Percentiles rank a stretch among this genome's conserved stretches.
Evolutionary conservation across 2,888 invertebrate genomes (phyloP).

Genomic region (Sphaeridia pumilis): DNA sequence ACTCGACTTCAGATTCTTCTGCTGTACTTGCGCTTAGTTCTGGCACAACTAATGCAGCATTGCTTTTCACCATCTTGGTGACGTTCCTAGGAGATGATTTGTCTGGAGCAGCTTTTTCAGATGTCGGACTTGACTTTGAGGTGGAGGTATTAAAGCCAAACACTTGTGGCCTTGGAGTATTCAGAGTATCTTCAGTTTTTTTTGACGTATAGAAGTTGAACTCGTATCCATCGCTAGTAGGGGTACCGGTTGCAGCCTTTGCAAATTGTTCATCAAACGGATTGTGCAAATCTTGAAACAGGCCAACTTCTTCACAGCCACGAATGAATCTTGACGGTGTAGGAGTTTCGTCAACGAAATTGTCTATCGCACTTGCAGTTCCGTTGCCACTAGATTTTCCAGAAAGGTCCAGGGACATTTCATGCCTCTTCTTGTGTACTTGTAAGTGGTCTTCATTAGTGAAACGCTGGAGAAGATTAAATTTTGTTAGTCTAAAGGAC

Average conservation of each 20-base stretch:
- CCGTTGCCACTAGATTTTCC: constrained; percentile 18
- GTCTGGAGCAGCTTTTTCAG: no score
- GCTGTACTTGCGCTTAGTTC: neutral
- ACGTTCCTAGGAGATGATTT: no score
- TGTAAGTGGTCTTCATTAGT: constrained; percentile 67
- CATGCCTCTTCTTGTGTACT: constrained; percentile 69
- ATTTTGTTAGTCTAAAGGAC: no score
- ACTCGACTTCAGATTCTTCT: constrained; percentile 10
- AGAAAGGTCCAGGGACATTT: constrained; percentile 64
- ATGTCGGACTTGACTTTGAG: constrained; percentile 11
- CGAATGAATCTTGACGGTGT: constrained; percentile 85
- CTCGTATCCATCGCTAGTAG: constrained; percentile 38
- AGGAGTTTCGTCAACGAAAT: constrained; percentile 66
- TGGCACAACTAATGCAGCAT: neutral
- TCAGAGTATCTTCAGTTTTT: constrained; percentile 53
- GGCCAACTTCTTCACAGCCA: constrained; percentile 84
- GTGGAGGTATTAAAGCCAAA: constrained; percentile 40
- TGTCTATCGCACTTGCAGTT: constrained; percentile 6
- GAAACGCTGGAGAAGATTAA: constrained; percentile 57
- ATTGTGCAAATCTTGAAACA: constrained; percentile 85
- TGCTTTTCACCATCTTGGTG: neutral
- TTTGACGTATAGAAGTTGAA: constrained; percentile 21
- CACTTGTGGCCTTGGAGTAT: constrained; percentile 75
- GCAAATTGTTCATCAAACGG: constrained; percentile 92
- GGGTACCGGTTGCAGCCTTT: constrained; percentile 61